Conservation (phyloP, 2,797 vertebrate species). For the Halcyon smyrnensis region DNA sequence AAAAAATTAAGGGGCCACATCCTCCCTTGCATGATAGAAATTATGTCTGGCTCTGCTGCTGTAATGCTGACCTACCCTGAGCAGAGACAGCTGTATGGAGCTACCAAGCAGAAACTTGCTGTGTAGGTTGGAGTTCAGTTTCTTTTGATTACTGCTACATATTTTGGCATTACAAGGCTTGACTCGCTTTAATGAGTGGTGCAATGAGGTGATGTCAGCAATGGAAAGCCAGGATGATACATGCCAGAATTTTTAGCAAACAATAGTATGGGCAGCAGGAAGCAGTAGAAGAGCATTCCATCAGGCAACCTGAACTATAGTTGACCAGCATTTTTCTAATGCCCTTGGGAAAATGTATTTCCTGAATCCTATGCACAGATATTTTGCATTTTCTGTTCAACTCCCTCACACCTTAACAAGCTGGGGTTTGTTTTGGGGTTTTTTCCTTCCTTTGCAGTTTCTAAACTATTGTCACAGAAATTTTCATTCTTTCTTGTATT, state of each 20-base stretch:
- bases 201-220: slow-evolving; percentile 10
- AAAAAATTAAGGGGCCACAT: slow-evolving; percentile 55
- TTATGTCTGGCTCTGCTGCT: not conserved
- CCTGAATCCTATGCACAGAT: not conserved
- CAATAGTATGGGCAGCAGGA: slow-evolving; percentile 17
- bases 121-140: slow-evolving; percentile 1
- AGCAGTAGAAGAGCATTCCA: not conserved
- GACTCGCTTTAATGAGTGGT: not conserved
- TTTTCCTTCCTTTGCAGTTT: not conserved
- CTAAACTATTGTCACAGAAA: not conserved
- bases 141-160: slow-evolving; percentile 10
- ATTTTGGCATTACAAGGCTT: not conserved
- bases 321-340: slow-evolving; percentile 11
- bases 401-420: rapidly evolving
- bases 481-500: not conserved
- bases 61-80: not conserved
- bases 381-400: slow-evolving; percentile 1
- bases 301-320: not conserved
- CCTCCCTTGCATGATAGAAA: not conserved
- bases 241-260: slow-evolving; percentile 14
- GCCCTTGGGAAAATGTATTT: not conserved
- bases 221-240: not conserved
- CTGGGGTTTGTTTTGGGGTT: rapidly evolving
- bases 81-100: not conserved
- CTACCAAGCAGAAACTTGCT: slow-evolving; percentile 39